A percentile compares a stretch with the other conserved stretches of the same genome.
phyloP scores from a whole-genome alignment of 2,113 vertebrate genomes.

The Stomatorhinus ivindoensis region DNA sequence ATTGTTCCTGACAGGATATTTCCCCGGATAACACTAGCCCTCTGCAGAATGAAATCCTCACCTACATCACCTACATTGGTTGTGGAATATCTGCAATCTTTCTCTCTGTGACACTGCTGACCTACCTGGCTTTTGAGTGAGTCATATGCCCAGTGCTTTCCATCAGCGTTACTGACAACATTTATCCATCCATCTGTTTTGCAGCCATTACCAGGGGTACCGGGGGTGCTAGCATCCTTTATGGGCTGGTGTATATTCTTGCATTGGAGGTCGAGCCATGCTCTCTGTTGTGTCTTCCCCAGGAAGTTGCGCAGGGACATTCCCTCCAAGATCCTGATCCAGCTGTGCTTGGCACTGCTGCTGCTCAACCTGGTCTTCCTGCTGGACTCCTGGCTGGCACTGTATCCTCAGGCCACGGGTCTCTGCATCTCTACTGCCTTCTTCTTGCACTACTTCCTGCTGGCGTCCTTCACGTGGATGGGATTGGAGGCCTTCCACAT shows the following conservation, averaged over 20 bases:
- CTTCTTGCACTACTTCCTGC: conserved; percentile 92
- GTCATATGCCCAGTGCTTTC: conserved; percentile 32
- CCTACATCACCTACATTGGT: conserved; percentile 89
- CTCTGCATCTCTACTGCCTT: conserved; percentile 87
- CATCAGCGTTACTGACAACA: background rate
- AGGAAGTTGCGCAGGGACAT: conserved; percentile 91
- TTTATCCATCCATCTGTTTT: background rate
- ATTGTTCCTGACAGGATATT: conserved; percentile 60
- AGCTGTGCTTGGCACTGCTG: conserved; percentile 79
- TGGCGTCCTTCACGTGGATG: conserved; percentile 96
- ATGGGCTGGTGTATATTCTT: background rate
- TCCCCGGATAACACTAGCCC: conserved; percentile 48
- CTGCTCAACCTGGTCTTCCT: conserved; percentile 84
- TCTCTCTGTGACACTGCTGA: conserved; percentile 85
- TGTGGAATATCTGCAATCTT: conserved; percentile 92
- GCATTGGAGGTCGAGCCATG: background rate
- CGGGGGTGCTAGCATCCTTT: background rate
- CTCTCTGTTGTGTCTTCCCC: conserved; percentile 1
- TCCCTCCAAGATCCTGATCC: conserved; percentile 92
- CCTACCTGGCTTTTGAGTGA: conserved; percentile 90
- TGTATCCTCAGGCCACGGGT: conserved; percentile 61
- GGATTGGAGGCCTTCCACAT: conserved; percentile 95
- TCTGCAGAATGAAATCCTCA: conserved; percentile 69
- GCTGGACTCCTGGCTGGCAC: conserved; percentile 81
- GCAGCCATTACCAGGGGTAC: background rate